Conservation (phyloP, 2,113 vertebrate species). For the Hiodon alosoides region DNA sequence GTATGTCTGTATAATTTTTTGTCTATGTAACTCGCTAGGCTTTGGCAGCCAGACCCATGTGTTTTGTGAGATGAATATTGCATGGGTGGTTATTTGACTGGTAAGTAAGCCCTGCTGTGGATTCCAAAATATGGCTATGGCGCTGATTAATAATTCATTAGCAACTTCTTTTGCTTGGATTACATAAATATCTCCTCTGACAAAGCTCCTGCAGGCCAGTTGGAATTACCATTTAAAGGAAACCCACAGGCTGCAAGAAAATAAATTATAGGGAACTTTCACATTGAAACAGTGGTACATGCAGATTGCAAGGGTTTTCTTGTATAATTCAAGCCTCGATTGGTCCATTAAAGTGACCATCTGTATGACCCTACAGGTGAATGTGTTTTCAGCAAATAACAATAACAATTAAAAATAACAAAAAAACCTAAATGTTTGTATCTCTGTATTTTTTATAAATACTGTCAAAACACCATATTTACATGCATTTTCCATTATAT, state of each 20-base stretch:
- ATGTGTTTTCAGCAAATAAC: not conserved
- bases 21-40: constrained; percentile 46
- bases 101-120: constrained; percentile 35
- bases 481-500: no score
- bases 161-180: constrained; percentile 43
- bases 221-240: constrained; percentile 50
- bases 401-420: no score
- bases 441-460: no score
- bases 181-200: constrained; percentile 49
- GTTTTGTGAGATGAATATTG: constrained; percentile 58
- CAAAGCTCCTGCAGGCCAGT: constrained; percentile 42
- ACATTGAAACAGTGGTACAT: constrained; percentile 53
- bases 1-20: constrained; percentile 28
- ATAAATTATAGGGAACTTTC: constrained; percentile 45
- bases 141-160: constrained; percentile 65
- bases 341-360: not conserved
- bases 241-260: constrained; percentile 38
- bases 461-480: no score
- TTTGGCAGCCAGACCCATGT: constrained; percentile 40
- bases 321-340: not conserved
- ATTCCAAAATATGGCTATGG: constrained; percentile 46
- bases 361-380: not conserved
- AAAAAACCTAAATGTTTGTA: no score
- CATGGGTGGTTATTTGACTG: constrained; percentile 49
- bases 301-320: constrained; percentile 33